Evolutionary conservation across 37 sponge, comb jelly and placozoan genomes (phyloP).

Genomic region (Mnemiopsis leidyi): DNA sequence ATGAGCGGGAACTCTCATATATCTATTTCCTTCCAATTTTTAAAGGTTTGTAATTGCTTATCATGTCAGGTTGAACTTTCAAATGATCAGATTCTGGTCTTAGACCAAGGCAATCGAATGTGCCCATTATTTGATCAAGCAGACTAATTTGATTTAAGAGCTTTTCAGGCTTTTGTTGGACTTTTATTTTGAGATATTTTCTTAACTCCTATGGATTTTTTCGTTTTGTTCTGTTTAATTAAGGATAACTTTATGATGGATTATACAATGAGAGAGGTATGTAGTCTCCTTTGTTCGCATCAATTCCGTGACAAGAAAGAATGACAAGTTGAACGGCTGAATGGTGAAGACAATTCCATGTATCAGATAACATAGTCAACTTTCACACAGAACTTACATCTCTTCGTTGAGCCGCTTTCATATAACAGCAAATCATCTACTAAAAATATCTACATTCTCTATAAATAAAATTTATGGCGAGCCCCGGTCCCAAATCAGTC

Average conservation of each 20-base stretch:
- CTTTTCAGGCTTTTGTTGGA: background rate
- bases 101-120: too few species aligned
- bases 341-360: background rate
- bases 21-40: too few species aligned
- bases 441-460: background rate
- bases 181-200: background rate
- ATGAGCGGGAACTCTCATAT: too few species aligned
- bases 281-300: background rate
- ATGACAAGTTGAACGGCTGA: background rate
- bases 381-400: background rate
- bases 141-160: background rate
- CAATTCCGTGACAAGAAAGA: background rate
- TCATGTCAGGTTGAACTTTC: too few species aligned
- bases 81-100: too few species aligned
- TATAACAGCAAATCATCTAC: background rate
- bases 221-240: background rate
- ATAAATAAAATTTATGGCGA: background rate
- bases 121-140: background rate
- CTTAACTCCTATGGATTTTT: background rate
- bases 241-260: background rate
- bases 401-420: background rate
- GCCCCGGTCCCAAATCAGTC: background rate
- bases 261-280: background rate
- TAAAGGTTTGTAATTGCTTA: too few species aligned
- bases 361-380: background rate